Percentiles rank a stretch among this genome's conserved stretches.
These are phyloP conservation scores for Turdus rufiventris DNA, from an alignment of 2,113 vertebrate genomes.

Conservation along the genomic window DNA sequence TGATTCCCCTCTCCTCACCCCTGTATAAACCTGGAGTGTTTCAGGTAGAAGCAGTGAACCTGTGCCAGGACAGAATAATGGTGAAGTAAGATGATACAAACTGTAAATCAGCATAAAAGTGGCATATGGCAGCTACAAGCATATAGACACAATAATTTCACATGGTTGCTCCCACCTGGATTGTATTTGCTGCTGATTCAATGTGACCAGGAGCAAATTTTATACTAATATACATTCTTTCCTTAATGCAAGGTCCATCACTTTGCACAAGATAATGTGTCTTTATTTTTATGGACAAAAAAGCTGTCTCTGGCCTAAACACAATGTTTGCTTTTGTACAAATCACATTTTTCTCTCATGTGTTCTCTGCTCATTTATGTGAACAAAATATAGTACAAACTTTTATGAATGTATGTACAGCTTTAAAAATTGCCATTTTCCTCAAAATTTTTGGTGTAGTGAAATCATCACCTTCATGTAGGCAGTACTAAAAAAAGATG, in stretches of 20 bases:
- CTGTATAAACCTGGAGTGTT: not conserved
- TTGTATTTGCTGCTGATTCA: not conserved
- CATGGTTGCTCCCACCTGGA: rapidly evolving
- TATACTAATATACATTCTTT: not conserved
- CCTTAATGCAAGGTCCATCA: not conserved
- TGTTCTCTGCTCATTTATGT: not conserved
- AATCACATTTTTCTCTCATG: not conserved
- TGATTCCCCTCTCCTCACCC: not conserved
- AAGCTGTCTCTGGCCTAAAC: not conserved
- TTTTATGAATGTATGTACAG: not conserved
- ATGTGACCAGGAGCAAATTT: not conserved
- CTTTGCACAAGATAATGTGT: not conserved
- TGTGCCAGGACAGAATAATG: not conserved
- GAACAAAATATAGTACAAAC: not conserved
- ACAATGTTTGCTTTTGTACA: not conserved
- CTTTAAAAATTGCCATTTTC: not conserved
- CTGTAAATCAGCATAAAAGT: not conserved
- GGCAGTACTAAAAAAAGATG: not conserved
- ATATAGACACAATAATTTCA: not conserved
- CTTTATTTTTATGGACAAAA: not conserved
- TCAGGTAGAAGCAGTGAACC: not conserved
- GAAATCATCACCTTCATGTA: not conserved
- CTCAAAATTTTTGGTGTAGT: not conserved
- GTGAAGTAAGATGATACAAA: not conserved
- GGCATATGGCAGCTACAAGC: not conserved